Base-by-base conservation (phyloP, 2,113 vertebrate genomes). In the Acanthisitta chloris region DNA sequence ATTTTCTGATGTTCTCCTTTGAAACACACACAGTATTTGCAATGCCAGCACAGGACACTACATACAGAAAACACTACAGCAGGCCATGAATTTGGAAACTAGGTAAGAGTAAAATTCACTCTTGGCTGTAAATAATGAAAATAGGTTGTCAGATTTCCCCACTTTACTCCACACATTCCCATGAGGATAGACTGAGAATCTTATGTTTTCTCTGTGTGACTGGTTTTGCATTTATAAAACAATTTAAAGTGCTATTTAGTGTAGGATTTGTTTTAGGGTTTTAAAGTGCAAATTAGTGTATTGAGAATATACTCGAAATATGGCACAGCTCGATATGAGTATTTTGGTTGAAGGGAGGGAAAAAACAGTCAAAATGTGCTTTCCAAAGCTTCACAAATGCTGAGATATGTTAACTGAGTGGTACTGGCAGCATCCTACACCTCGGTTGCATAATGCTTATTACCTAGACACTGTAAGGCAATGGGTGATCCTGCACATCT, bases 371-470 rank as follows among this genome's bases (percentile, higher is more conserved):
- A 90, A 81, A 93, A 87, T 31, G 33, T 77, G 70, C 74, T 86
- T 87, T 79, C 49, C 88, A 69, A 88, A 91, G 72, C 79, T 90
- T 86, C 54, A 42, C 49, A 80, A 70, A 59, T 58, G 71, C 66
- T 3, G 7, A 77, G 49, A 66, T 86, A 29, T 1, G 24, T 89
- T 82, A 90, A 80, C 45, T 81, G 81, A 57, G 70, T 43, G 38
- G 42, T 78, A 64, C 8, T 69, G 71, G 81, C 76, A 83, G 93
- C 65, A 96, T 92, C 89, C 81, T 94, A 81, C 78, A 40, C 95
- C 96, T 95, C 65, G 66, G 94, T 96, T 97, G 97, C 97, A 96
- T 69, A 97, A 96, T 96, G 96, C 97, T 97, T 97, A 95, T 96
- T 95, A 93, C 84, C 71, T 96, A 82, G 74, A 80, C 10, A 64